Evolutionary conservation across 2,888 invertebrate species (phyloP), one percentile per base, ranked within the genome.

Genomic region (Sialis lutaria): DNA sequence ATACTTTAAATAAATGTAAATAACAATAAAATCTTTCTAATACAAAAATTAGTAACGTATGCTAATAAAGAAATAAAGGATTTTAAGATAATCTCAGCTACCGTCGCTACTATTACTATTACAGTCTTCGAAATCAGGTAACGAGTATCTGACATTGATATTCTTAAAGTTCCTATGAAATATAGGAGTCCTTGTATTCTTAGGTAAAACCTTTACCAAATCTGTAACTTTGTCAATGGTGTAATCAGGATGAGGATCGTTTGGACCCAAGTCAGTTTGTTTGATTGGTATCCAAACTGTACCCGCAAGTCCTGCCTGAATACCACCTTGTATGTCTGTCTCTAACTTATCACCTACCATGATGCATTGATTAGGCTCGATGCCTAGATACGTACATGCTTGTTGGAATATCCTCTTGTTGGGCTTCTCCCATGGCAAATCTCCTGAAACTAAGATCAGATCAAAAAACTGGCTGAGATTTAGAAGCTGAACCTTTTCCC

Each of bases 311-410:
- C 79, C 77, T 33, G 87, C 85, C 61, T 80, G 71, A 56, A 77
- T 77, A 32, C 84, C 88, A 50, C 88, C 89, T 75, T 79, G 74
- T 57, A 90, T 87, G 64, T 90, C 90, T 35, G 89, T 88, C 63
- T 88, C 87, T 54, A 89, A 65, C 62, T 86, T 87, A 62, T 90
- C 90, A 42, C 89, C 89, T 58, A 88, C 79, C 87, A 90, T 89
- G 56, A 86, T 72, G 66, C 87, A 88, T 54, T 78, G 74, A 47
- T 73, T 67, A 1, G 88, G 82, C 59, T 78, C 72, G 13, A 89
- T 82, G 52, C 76, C 74, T 48, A 90, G 74, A 60, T 74, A 73
- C 58, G 77, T 75, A 67, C 86, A 88, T 33, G 87, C 88, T 56
- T 83, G 79, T 54, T 80, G 72, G 65, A 89, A 89, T 64, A 89